These are phyloP conservation scores for Boulengeromyrus knoepffleri DNA, from an alignment of 2,113 vertebrate species.

Conservation along the genomic window DNA sequence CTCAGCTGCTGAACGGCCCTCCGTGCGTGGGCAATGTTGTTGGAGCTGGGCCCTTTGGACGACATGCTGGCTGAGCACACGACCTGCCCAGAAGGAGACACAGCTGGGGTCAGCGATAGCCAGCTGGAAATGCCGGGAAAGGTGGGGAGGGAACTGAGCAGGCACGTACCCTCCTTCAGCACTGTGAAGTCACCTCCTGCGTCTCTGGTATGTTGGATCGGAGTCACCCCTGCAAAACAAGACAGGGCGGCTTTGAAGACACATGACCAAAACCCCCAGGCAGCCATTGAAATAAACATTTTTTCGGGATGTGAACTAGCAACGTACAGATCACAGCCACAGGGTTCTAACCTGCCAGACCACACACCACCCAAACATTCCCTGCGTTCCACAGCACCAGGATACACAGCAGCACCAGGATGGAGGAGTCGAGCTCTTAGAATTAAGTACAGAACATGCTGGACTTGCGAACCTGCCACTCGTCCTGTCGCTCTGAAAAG, in stretches of 20 bases:
- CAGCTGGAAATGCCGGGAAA: background rate
- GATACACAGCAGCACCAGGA: background rate
- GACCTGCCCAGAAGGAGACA: conserved; percentile 22
- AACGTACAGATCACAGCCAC: background rate
- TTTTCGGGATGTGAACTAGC: background rate
- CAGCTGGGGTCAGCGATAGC: background rate
- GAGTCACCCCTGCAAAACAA: background rate
- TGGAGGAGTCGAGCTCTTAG: background rate
- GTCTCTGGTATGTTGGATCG: background rate
- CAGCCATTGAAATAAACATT: background rate
- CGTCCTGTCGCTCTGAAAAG: background rate
- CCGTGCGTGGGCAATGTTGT: conserved; percentile 75
- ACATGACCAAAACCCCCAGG: background rate
- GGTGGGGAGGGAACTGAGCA: background rate
- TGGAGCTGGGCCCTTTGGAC: conserved; percentile 76
- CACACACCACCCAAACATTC: background rate
- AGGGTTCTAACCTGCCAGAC: background rate
- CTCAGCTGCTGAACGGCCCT: conserved; percentile 84
- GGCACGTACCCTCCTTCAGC: background rate
- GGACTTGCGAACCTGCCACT: background rate
- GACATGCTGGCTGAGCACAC: conserved; percentile 67
- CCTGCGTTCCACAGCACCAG: background rate
- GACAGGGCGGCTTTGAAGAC: background rate
- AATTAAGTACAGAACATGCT: background rate
- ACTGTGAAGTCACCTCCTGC: background rate